These are phyloP conservation scores for Micropoecilia bifurca DNA, from an alignment of 2,797 vertebrate genomes.

Conservation along the genomic window DNA sequence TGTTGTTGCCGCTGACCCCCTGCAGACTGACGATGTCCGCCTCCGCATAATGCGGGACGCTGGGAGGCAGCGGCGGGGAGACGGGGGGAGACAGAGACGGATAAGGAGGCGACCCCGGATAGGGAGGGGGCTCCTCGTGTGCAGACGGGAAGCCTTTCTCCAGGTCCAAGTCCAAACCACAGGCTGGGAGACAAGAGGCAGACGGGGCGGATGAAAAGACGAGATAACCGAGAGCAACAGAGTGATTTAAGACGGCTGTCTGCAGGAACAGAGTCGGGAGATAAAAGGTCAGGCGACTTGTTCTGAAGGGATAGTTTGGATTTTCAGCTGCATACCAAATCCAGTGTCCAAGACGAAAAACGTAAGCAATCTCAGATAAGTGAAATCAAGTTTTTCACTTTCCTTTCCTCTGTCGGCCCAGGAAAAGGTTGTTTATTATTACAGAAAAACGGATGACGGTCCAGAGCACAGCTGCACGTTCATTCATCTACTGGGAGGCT, in stretches of 20 bases:
- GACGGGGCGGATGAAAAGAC: slow-evolving; percentile 38
- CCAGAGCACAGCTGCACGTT: background rate
- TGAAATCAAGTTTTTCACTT: background rate
- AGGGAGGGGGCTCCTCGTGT: slow-evolving; percentile 84
- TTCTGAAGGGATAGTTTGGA: slow-evolving; percentile 47
- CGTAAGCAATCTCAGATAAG: background rate
- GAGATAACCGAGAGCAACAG: slow-evolving; percentile 17
- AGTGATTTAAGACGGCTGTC: slow-evolving; percentile 13
- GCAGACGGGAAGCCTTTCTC: slow-evolving; percentile 80
- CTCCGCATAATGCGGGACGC: slow-evolving; percentile 93
- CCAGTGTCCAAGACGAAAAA: slow-evolving; percentile 3
- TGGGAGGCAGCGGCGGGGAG: slow-evolving; percentile 79
- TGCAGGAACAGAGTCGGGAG: slow-evolving; percentile 8
- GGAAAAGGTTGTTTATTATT: slow-evolving; percentile 1
- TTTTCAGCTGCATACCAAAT: background rate
- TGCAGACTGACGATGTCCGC: slow-evolving; percentile 94
- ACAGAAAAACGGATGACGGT: slow-evolving; percentile 9
- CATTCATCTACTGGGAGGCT: slow-evolving; percentile 7
- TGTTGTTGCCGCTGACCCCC: slow-evolving; percentile 93
- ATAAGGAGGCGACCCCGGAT: slow-evolving; percentile 83
- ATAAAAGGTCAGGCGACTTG: slow-evolving; percentile 7
- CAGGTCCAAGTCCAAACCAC: slow-evolving; percentile 83
- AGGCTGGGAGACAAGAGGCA: slow-evolving; percentile 75
- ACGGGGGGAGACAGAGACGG: slow-evolving; percentile 78
- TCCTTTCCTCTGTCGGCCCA: background rate